A percentile compares a stretch with the other conserved stretches of the same genome.
phyloP scores from a whole-genome alignment of 1,140 invertebrate genomes.

The Coelopa frigida region DNA sequence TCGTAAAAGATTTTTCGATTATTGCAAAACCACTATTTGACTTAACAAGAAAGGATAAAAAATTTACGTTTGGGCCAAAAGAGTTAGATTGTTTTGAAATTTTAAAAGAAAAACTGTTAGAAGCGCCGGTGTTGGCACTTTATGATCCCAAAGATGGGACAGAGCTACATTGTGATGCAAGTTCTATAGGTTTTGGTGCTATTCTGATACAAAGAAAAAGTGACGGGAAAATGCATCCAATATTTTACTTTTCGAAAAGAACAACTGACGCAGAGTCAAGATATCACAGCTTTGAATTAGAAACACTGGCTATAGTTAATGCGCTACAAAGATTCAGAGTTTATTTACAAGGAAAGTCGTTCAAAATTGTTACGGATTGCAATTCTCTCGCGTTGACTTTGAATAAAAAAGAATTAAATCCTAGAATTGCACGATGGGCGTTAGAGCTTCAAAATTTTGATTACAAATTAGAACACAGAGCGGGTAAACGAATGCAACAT shows the following conservation, averaged over 20 bases:
- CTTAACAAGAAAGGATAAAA: constrained; percentile 1
- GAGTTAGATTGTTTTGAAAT: neutral
- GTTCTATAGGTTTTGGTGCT: constrained; percentile 23
- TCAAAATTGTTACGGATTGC: constrained; percentile 45
- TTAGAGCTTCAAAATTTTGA: constrained; percentile 33
- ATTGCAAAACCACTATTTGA: constrained; percentile 7
- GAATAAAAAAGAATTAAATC: constrained; percentile 35
- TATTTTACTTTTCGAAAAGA: constrained; percentile 35
- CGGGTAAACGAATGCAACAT: constrained; percentile 33
- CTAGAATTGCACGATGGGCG: constrained; percentile 36
- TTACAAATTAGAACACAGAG: constrained; percentile 27
- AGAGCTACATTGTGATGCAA: constrained; percentile 25
- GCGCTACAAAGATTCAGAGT: constrained; percentile 28
- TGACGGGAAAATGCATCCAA: constrained; percentile 23
- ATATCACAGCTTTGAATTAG: constrained; percentile 39
- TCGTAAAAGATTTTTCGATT: constrained; percentile 7
- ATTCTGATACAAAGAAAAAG: constrained; percentile 20
- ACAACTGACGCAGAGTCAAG: constrained; percentile 27
- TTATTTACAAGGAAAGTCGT: constrained; percentile 46
- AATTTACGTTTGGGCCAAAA: neutral
- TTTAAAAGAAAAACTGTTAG: neutral
- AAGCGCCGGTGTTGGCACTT: constrained; percentile 6
- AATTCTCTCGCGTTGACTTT: constrained; percentile 38
- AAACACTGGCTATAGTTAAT: constrained; percentile 28
- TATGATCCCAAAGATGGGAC: constrained; percentile 11